Base-by-base conservation (phyloP, 1,140 invertebrate species). In the Tyrophagus putrescentiae region DNA sequence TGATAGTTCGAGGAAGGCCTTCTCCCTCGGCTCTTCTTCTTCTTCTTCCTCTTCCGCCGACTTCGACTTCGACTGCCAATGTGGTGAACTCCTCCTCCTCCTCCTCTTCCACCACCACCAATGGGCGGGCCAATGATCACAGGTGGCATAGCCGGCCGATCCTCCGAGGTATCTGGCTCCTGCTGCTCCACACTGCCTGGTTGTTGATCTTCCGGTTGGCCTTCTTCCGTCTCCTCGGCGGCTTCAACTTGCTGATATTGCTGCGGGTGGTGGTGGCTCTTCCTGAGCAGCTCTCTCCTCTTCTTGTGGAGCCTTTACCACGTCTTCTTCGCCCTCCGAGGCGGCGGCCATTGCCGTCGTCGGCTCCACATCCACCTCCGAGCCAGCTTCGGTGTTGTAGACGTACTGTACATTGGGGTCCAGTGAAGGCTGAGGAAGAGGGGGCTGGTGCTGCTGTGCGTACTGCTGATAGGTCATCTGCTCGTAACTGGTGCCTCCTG, bases 121-220 rank as follows among this genome's bases (percentile, higher is more conserved):
- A 48, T 48, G 13, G 45, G 45, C 7, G 45, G 45, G 23, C 45
- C 45, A 9, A 48, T 48, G 18, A 48, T 48, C 45, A 48, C 18
- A 7, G 7, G 45, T 7, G 45, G 45, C 45, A 48, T 48, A 7
- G 23, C 31, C 21, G 13, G 7, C 31, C 45, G 7, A 21, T 18
- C 45, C 45, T 48, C 9, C 7, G 13, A 48, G 7, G 18, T 48
- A 48, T 48, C 31, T 29, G 45, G 23, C 23, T 48, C 31, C 21
- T 25, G 31, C 45, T 48, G 23, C 6, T 7, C 7, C 45, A 7
- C 31, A 7, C 45, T 48, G 31, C 18, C 21, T 9, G 45, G 36
- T 39, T 39, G 36, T 39, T 39, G 36, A 13, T 39, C 13, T 39
- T 21, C 21, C 36, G 36, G 36, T 39, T 39, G 36, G 13, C 21